A percentile compares a stretch with the other conserved stretches of the same genome.
Evolutionary conservation across 2,113 vertebrate genomes (phyloP).

Genomic region (Dolichotis patagonum): DNA sequence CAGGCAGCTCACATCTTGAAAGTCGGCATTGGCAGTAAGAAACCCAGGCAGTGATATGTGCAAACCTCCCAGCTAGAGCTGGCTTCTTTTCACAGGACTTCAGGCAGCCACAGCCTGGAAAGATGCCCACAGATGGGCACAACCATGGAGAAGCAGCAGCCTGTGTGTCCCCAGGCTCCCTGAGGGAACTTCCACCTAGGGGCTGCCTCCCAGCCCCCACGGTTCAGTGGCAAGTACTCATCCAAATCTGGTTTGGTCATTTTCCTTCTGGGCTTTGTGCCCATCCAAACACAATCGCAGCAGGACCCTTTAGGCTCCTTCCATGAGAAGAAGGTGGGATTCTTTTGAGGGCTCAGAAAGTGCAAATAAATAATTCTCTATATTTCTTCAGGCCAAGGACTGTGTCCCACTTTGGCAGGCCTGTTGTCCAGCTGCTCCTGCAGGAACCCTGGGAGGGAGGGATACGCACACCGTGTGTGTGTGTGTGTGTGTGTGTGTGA

Average conservation of each 20-base stretch:
- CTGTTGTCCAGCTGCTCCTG: neutral
- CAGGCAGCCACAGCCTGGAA: neutral
- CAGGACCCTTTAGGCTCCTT: neutral
- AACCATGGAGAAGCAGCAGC: rapidly evolving
- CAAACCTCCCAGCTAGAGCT: neutral
- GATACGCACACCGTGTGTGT: neutral
- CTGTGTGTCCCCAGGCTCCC: rapidly evolving
- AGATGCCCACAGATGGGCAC: neutral
- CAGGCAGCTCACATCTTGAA: neutral
- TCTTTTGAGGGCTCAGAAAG: slow-evolving; percentile 24
- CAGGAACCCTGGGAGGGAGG: neutral
- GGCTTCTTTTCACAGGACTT: neutral
- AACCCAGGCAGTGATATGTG: rapidly evolving
- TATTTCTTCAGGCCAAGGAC: neutral
- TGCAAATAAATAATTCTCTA: neutral
- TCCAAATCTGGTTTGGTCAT: neutral
- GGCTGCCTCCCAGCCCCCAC: neutral
- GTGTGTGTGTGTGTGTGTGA: neutral
- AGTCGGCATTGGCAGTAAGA: neutral
- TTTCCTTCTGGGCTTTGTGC: slow-evolving; percentile 51
- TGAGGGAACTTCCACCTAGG: neutral
- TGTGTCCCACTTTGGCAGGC: neutral
- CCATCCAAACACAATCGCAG: slow-evolving; percentile 62
- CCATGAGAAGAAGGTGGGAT: neutral
- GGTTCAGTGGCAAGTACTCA: neutral